These are phyloP conservation scores for Bothrops jararaca DNA, from an alignment of 2,113 vertebrate genomes.

Conservation along the genomic window DNA sequence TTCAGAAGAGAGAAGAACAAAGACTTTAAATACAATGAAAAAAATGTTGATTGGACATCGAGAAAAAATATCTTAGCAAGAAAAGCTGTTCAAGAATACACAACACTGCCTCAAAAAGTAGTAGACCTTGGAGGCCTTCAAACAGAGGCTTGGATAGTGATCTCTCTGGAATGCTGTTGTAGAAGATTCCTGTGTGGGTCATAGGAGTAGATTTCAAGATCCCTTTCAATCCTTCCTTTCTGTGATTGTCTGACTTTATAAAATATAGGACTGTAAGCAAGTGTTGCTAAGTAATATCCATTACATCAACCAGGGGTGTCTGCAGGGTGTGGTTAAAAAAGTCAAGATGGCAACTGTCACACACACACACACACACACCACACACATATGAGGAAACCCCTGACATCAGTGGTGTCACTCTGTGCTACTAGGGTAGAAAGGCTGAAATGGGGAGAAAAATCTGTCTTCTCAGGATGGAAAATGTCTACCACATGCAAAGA, in stretches of 20 bases:
- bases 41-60: background rate
- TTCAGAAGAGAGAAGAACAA: background rate
- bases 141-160: background rate
- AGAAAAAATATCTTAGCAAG: background rate
- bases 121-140: background rate
- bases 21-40: background rate
- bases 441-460: background rate
- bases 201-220: background rate
- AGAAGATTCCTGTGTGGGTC: background rate
- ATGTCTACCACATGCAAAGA: constrained; percentile 48
- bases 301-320: background rate
- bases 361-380: too few species aligned
- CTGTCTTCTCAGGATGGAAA: constrained; percentile 50
- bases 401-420: background rate
- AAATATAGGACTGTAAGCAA: background rate
- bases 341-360: background rate
- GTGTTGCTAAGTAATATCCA: background rate
- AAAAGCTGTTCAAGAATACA: background rate
- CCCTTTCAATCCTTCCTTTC: background rate
- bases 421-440: background rate
- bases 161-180: background rate
- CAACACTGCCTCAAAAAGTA: background rate
- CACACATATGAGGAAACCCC: background rate
- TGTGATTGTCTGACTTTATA: background rate
- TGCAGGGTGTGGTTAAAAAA: background rate